These are phyloP conservation scores for Caenorhabditis wallacei DNA, from an alignment of 2,888 invertebrate genomes.

Conservation along the genomic window DNA sequence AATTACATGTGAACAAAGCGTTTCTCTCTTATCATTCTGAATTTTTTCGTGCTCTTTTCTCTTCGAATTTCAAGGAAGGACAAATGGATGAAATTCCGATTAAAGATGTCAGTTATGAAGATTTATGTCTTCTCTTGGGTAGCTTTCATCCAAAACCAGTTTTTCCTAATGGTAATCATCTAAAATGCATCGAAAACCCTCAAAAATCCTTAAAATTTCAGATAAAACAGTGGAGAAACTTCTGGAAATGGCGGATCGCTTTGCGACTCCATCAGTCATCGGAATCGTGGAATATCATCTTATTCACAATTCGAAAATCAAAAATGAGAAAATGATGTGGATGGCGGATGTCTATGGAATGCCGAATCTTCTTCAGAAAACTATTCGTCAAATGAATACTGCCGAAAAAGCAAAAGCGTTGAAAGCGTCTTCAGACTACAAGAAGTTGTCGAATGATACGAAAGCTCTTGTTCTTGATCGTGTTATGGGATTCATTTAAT, in stretches of 20 bases:
- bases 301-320: background rate
- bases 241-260: conserved; percentile 8
- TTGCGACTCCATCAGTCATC: background rate
- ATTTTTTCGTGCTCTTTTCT: conserved; percentile 4
- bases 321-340: background rate
- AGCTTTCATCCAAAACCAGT: background rate
- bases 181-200: background rate
- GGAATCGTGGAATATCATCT: background rate
- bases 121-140: background rate
- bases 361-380: background rate
- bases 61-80: conserved; percentile 9
- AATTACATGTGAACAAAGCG: too few species aligned
- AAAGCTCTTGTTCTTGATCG: background rate
- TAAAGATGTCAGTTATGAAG: conserved; percentile 2
- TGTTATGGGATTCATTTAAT: background rate
- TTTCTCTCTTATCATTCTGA: conserved; percentile 24
- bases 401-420: background rate
- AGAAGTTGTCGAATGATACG: background rate
- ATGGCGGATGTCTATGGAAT: background rate
- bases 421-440: background rate
- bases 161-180: background rate
- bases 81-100: conserved; percentile 9
- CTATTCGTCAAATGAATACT: background rate
- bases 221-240: background rate
- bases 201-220: background rate